These are phyloP conservation scores for Brachirus orientalis DNA, from an alignment of 2,113 vertebrate genomes.

Conservation along the genomic window DNA sequence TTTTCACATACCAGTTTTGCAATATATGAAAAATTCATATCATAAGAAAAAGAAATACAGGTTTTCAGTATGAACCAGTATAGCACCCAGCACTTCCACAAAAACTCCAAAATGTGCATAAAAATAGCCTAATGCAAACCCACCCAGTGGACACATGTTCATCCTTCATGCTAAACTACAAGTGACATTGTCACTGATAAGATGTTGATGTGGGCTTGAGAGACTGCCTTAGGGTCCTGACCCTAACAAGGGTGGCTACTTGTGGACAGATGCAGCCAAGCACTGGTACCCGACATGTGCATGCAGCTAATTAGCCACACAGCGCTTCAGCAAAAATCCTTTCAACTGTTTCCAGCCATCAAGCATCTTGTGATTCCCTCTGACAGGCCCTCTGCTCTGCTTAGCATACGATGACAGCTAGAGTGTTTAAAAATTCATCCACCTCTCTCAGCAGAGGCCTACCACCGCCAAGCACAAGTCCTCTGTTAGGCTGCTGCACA, in stretches of 20 bases:
- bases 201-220: conserved; percentile 33
- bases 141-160: no score
- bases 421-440: conserved; percentile 63
- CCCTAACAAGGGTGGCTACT: conserved; percentile 15
- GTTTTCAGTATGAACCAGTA: no score
- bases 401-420: conserved; percentile 43
- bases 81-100: no score
- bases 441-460: conserved; percentile 40
- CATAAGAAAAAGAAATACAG: no score
- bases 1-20: no score
- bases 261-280: conserved; percentile 20
- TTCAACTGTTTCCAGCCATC: conserved; percentile 51
- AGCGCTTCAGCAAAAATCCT: conserved; percentile 35
- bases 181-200: conserved; percentile 25
- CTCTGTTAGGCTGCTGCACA: conserved; percentile 45
- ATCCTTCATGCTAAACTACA: not conserved
- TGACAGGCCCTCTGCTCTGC: conserved; percentile 45
- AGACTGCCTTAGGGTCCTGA: not conserved
- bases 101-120: no score
- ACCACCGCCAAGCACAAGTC: conserved; percentile 42
- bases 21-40: no score
- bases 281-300: conserved; percentile 28
- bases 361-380: conserved; percentile 43
- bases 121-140: no score
- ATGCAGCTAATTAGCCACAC: conserved; percentile 47